phyloP scores from a whole-genome alignment of 2,113 vertebrate species.

The Hemichromis elongatus region DNA sequence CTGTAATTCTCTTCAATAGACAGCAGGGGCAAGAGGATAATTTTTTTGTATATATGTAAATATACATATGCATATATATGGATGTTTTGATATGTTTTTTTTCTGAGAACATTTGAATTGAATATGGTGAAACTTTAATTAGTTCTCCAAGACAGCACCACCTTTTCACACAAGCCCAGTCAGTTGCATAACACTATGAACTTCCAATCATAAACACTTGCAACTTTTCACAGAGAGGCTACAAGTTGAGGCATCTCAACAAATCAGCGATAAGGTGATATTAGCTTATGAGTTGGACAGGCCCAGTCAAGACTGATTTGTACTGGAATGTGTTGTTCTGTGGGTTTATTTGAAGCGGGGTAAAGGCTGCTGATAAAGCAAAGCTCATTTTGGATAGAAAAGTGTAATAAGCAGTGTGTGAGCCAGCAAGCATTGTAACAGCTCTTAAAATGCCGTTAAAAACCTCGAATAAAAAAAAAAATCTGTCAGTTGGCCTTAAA shows the following conservation, averaged over 20 bases:
- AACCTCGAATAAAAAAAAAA: background rate
- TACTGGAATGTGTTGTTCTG: background rate
- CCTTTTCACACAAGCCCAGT: background rate
- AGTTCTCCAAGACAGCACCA: constrained; percentile 34
- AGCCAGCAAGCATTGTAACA: background rate
- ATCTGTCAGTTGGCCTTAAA: background rate
- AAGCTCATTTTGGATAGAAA: background rate
- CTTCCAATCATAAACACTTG: background rate
- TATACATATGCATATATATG: too few relatives aligned
- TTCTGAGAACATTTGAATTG: background rate
- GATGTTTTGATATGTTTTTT: background rate
- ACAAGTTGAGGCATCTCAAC: background rate
- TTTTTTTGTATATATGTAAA: too few relatives aligned
- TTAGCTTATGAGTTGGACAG: background rate
- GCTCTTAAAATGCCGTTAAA: background rate
- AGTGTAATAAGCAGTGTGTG: background rate
- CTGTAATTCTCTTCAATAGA: too few relatives aligned
- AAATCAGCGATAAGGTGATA: background rate
- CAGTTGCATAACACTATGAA: background rate
- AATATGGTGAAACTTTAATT: background rate
- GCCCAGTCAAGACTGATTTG: background rate
- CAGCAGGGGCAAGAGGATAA: too few relatives aligned
- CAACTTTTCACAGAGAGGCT: background rate
- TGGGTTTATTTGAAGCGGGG: background rate
- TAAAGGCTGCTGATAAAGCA: background rate